Conservation (phyloP, 2,888 invertebrate genomes). For the Linnaemya tessellans region DNA sequence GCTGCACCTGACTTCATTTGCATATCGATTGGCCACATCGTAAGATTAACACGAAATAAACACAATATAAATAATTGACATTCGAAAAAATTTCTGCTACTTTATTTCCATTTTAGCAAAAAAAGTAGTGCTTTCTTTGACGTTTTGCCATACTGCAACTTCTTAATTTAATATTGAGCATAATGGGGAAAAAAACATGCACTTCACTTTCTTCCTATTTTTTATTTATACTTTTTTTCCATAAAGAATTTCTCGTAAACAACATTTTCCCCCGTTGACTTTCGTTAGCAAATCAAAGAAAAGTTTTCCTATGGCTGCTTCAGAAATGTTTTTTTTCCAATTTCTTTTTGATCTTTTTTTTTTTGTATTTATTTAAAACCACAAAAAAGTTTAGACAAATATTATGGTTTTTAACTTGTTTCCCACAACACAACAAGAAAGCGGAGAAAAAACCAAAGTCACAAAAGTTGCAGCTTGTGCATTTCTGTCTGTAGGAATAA, state of each 20-base stretch:
- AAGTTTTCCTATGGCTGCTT: slow-evolving; percentile 35
- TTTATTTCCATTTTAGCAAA: neutral
- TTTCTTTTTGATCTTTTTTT: slow-evolving; percentile 33
- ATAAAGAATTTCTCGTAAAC: slow-evolving; percentile 21
- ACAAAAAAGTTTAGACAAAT: slow-evolving; percentile 71
- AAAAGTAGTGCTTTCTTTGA: slow-evolving; percentile 1
- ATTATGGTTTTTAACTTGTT: slow-evolving; percentile 70
- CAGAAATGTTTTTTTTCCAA: slow-evolving; percentile 38
- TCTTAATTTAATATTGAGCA: slow-evolving; percentile 46
- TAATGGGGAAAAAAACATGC: slow-evolving; percentile 28
- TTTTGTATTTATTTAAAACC: slow-evolving; percentile 52
- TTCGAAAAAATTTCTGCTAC: neutral
- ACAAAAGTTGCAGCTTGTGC: slow-evolving; percentile 49
- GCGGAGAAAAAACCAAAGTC: slow-evolving; percentile 18
- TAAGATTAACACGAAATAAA: neutral
- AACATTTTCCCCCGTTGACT: slow-evolving; percentile 39
- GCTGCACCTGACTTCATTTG: too few relatives aligned
- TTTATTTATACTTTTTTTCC: neutral
- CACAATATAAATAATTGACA: neutral
- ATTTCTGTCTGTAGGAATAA: slow-evolving; percentile 39
- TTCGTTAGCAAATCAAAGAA: slow-evolving; percentile 29
- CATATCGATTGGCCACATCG: too few relatives aligned
- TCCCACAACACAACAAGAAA: slow-evolving; percentile 56
- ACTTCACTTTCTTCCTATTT: slow-evolving; percentile 34
- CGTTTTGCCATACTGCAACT: slow-evolving; percentile 1